A percentile compares a stretch with the other conserved stretches of the same genome.
Evolutionary conservation across 2,113 vertebrate genomes (phyloP).

Genomic region (Poecile atricapillus): DNA sequence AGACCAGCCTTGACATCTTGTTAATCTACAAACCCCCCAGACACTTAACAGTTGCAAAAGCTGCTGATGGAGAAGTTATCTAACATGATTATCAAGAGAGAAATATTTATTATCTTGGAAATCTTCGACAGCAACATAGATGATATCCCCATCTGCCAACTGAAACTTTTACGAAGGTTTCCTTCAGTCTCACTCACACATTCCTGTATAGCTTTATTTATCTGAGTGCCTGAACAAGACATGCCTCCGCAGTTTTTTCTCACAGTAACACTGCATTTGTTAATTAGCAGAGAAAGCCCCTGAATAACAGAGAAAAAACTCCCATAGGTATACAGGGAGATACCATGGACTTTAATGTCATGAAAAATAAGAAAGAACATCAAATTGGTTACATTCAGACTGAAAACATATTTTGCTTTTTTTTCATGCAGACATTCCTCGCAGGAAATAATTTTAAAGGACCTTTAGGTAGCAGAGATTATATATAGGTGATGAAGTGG

Average conservation of each 20-base stretch:
- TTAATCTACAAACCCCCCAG: background rate
- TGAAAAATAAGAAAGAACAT: background rate
- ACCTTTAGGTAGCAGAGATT: background rate
- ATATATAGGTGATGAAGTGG: background rate
- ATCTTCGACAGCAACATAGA: background rate
- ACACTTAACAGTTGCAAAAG: background rate
- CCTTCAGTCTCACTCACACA: background rate
- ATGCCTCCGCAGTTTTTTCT: background rate
- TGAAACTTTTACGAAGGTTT: background rate
- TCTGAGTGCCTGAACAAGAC: background rate
- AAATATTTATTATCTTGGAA: constrained; percentile 29
- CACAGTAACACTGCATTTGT: background rate
- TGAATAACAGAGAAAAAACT: background rate
- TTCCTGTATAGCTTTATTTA: background rate
- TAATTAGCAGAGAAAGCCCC: background rate
- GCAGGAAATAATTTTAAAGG: background rate
- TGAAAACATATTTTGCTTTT: background rate
- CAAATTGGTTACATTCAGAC: background rate
- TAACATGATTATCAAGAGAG: background rate
- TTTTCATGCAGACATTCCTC: background rate
- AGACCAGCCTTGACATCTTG: constrained; percentile 34
- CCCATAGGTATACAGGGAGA: background rate
- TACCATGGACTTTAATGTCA: background rate
- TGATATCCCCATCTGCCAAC: background rate
- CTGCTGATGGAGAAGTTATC: constrained; percentile 35